Evolutionary conservation across 2,797 vertebrate species (phyloP), one percentile per base, ranked within the genome.

Genomic region (Microctenopoma stevenorrisi): DNA sequence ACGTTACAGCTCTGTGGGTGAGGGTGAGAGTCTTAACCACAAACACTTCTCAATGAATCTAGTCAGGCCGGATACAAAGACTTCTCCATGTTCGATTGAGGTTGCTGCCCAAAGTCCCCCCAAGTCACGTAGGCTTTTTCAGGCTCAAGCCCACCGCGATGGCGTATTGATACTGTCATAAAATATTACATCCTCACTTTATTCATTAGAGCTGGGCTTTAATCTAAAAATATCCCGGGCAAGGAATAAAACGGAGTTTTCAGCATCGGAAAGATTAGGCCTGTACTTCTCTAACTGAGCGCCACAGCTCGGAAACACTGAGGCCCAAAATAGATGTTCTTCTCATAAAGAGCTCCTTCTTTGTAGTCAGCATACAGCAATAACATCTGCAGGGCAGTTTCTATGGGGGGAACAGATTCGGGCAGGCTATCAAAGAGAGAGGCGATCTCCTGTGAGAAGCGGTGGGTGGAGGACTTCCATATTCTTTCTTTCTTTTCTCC

Each of bases 301-400:
- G 35, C 86, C 87, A 72, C 61, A 51, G 75, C 90, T 93, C 85
- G 93, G 91, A 94, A 94, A 94, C 85, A 84, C 84, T 68, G 89
- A 73, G 77, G 87, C 91, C 93, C 82, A 82, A 94, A 95, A 95
- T 95, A 95, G 93, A 94, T 83, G 85, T 73, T 84, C 86, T 76
- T 51, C 93, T 94, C 92, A 95, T 94, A 94, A 95, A 95, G 93
- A 87, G 87, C 87, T 93, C 89, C 89, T 94, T 94, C 94, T 95
- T 94, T 95, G 94, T 95, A 95, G 93, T 94, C 88, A n/a, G 89
- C 82, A 67, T 89, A 87, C 85, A 89, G 91, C 87, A 94, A 94
- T 86, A 94, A 95, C 94, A 95, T 94, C 94, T 95, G 94, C 90
- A 80, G 91, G 93, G 92, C 94, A 95, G 93, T 95, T 94, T 94